Evolutionary conservation across 2,113 vertebrate species (phyloP).

Genomic region (Tyto alba): DNA sequence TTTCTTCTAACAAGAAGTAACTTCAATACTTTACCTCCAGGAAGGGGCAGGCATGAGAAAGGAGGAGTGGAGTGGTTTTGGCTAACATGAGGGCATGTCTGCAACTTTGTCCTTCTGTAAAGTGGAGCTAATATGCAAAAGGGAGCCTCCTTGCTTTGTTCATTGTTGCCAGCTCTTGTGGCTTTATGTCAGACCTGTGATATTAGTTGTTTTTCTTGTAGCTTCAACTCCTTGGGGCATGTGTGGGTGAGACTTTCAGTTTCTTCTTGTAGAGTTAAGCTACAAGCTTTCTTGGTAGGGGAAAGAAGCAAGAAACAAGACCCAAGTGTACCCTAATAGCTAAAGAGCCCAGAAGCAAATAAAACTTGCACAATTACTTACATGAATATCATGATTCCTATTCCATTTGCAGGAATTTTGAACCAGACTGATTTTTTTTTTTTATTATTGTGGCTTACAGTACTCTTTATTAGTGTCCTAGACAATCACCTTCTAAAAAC

Average conservation of each 20-base stretch:
- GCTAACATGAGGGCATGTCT: neutral
- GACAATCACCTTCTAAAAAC: neutral
- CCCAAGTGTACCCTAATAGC: neutral
- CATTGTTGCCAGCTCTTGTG: neutral
- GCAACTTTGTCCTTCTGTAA: neutral
- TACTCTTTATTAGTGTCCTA: neutral
- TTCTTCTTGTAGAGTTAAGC: neutral
- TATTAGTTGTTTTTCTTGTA: neutral
- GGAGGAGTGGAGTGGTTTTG: neutral
- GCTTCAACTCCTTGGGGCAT: neutral
- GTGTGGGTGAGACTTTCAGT: neutral
- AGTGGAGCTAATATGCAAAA: neutral
- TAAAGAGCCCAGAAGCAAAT: neutral
- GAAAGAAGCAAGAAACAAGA: neutral
- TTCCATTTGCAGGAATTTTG: neutral
- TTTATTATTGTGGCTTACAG: too few relatives aligned
- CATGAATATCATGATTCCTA: neutral
- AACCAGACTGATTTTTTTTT: too few relatives aligned
- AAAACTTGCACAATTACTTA: neutral
- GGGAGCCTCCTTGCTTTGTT: neutral
- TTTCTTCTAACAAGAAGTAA: neutral
- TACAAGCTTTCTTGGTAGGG: neutral
- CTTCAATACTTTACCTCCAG: neutral
- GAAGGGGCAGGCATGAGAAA: neutral
- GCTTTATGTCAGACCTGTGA: neutral